Base-by-base conservation (phyloP, 1,140 invertebrate species). In the Sarcophaga bullata region DNA sequence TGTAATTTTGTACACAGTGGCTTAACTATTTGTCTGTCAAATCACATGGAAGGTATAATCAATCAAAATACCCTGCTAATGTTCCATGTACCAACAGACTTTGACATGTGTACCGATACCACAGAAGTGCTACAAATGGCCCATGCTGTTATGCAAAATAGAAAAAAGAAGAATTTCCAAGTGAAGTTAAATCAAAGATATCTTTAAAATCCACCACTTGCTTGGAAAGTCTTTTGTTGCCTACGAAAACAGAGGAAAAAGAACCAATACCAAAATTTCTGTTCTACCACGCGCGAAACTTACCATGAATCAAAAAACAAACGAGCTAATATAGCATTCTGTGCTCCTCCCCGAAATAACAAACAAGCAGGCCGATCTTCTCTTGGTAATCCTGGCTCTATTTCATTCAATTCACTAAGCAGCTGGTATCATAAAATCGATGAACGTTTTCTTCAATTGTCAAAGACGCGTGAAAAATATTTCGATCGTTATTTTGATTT, bases 401-500 rank as follows among this genome's bases (percentile, higher is more conserved):
- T 37, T 37, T 37, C 25, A 37, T 68, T 68, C 19, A 68, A 19
- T 68, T 19, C 62, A 0, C 62, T 68, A 9, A 68, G 62, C 19
- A 9, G n/a, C 19, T 68, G 62, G 62, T 68, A 68, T 68, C 62
- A 17, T 7, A 68, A 68, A 68, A 68, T 68, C 15, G 62, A 68
- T 68, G 62, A 68, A 25, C 17, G 62, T n/a, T 68, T 19, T 68
- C 17, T 9, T 25, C 17, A 68, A 19, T 5, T 68, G 0, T 19
- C 8, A 8, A 7, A 17, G 19, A 17, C 19, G 17, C 62, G 62
- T 25, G 62, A 68, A 19, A 68, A 68, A 19, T 68, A 68, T 68
- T 68, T 19, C 3, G n/a, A 17, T 19, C 62, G 62, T 8, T 68
- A 68, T 68, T 68, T 68, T 68, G 62, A 68, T 19, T 25, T 68